Conservation (phyloP, 2,888 invertebrate species). For the Caenorhabditis afra region DNA sequence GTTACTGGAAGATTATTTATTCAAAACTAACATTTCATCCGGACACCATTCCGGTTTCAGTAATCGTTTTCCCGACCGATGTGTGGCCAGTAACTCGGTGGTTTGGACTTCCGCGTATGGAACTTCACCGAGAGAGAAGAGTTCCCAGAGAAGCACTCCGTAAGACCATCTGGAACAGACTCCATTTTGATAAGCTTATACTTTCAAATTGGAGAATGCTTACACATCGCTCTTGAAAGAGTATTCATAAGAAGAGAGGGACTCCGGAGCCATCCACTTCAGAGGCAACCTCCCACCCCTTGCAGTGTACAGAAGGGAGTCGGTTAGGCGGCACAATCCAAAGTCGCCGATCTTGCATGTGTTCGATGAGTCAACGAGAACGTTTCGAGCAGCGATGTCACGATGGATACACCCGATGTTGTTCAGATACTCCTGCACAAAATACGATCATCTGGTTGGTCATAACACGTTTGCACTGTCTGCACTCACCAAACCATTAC, state of each 20-base stretch:
- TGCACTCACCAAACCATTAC: conserved; percentile 71
- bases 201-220: no score
- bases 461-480: conserved; percentile 10
- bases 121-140: conserved; percentile 76
- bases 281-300: conserved; percentile 75
- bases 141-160: conserved; percentile 74
- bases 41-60: conserved; percentile 72
- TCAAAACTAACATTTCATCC: conserved; percentile 73
- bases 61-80: conserved; percentile 70
- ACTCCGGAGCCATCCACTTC: conserved; percentile 78
- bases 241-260: conserved; percentile 71
- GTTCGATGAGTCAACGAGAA: conserved; percentile 68
- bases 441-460: neutral
- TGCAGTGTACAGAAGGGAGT: conserved; percentile 74
- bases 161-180: conserved; percentile 72
- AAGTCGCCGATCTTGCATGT: conserved; percentile 77
- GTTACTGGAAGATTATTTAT: no score
- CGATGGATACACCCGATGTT: conserved; percentile 76
- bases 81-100: conserved; percentile 65
- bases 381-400: conserved; percentile 76
- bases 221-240: conserved; percentile 76
- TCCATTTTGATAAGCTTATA: no score
- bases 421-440: conserved; percentile 69
- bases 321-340: conserved; percentile 75
- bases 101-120: conserved; percentile 73